phyloP scores from a whole-genome alignment of 1,140 invertebrate species.

The Pantala flavescens region DNA sequence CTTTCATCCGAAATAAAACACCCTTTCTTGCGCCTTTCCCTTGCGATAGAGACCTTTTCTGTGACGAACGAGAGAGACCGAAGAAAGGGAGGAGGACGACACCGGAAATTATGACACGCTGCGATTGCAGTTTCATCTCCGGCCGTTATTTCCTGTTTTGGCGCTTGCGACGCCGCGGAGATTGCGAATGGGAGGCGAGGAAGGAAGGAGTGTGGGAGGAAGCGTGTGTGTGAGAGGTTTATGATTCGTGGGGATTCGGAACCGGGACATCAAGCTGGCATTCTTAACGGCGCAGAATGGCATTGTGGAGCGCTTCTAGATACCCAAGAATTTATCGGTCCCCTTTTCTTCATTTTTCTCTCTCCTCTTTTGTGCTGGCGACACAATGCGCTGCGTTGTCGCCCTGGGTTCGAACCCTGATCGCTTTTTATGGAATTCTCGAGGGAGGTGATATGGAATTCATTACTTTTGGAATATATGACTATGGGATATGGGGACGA shows the following conservation, averaged over 20 bases:
- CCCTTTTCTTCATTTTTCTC: background rate
- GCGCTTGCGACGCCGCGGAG: background rate
- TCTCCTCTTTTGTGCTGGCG: background rate
- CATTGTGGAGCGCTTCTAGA: background rate
- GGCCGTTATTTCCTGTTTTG: constrained; percentile 15
- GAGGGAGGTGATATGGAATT: too few species aligned
- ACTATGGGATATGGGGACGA: too few species aligned
- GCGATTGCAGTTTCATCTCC: constrained; percentile 16
- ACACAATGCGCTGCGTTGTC: background rate
- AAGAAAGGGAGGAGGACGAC: background rate
- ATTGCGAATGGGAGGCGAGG: background rate
- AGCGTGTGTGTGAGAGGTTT: background rate
- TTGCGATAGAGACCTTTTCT: constrained; percentile 3
- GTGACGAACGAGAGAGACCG: background rate
- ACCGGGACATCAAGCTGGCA: background rate
- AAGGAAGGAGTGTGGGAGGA: background rate
- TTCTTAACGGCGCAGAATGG: background rate
- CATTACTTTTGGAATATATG: too few species aligned
- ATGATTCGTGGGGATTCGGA: background rate
- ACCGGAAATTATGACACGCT: constrained; percentile 15
- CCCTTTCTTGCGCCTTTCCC: background rate
- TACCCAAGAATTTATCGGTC: background rate
- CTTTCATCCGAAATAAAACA: constrained; percentile 7
- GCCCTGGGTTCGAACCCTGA: background rate
- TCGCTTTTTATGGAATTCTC: too few species aligned